A percentile compares a stretch with the other conserved stretches of the same genome.
Conservation (phyloP, 1,140 invertebrate species). For the Hyles euphorbiae region DNA sequence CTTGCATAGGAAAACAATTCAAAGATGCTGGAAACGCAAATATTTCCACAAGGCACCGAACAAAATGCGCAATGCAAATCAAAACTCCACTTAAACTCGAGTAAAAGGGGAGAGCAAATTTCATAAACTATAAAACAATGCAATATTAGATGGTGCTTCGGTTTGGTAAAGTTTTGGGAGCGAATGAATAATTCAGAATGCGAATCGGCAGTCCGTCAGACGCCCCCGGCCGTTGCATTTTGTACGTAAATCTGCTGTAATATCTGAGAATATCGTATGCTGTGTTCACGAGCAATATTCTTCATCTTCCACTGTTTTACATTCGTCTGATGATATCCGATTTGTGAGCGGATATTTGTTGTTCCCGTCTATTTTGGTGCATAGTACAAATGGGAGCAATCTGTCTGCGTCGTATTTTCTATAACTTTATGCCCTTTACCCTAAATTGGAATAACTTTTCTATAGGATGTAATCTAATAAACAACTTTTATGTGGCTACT, state of each 20-base stretch:
- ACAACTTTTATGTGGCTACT: no score
- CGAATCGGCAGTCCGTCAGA: constrained; percentile 59
- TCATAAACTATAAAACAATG: constrained; percentile 55
- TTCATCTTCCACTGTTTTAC: constrained; percentile 35
- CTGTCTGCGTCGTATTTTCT: no score
- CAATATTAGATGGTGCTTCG: constrained; percentile 37
- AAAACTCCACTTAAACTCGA: constrained; percentile 13
- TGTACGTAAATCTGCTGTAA: constrained; percentile 53
- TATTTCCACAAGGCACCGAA: background rate
- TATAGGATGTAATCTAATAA: no score
- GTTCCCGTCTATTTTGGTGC: no score
- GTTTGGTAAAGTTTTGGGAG: constrained; percentile 43
- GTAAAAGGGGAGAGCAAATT: constrained; percentile 25
- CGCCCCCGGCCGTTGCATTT: constrained; percentile 44
- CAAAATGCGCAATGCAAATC: constrained; percentile 15
- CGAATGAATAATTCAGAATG: constrained; percentile 64
- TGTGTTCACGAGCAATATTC: constrained; percentile 39
- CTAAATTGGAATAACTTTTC: no score
- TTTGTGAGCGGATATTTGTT: no score
- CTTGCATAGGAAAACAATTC: no score
- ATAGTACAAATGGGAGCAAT: no score
- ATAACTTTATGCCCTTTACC: no score
- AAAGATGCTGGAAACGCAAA: constrained; percentile 1
- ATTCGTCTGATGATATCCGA: constrained; percentile 15
- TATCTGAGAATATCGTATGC: constrained; percentile 45